A percentile compares a stretch with the other conserved stretches of the same genome.
These are phyloP conservation scores for Gnathonemus longibarbis DNA, from an alignment of 2,113 vertebrate genomes.

Conservation along the genomic window DNA sequence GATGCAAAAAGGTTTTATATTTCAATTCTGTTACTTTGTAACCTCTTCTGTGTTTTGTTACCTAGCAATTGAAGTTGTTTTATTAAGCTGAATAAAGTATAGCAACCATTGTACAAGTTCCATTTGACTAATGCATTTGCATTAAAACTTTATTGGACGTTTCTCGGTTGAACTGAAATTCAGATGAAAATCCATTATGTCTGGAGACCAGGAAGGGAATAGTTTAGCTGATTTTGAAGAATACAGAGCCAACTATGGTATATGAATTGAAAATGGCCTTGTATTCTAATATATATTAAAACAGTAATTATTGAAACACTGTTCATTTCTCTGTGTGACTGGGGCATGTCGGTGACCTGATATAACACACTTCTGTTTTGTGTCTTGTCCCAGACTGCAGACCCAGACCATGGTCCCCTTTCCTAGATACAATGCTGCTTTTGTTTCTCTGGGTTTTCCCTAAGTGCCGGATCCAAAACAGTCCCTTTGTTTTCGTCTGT, in stretches of 20 bases:
- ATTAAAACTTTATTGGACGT: not conserved
- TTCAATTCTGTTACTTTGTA: not conserved
- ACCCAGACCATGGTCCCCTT: not conserved
- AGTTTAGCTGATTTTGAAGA: not conserved
- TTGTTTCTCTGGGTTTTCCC: not conserved
- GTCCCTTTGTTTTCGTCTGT: not conserved
- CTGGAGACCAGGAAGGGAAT: not conserved
- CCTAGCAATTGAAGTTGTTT: not conserved
- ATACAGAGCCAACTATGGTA: not conserved
- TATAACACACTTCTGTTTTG: not conserved
- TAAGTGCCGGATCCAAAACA: not conserved
- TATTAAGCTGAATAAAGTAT: conserved; percentile 7
- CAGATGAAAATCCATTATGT: not conserved
- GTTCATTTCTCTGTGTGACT: not conserved
- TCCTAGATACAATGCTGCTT: not conserved
- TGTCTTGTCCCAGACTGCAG: not conserved
- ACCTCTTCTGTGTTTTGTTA: conserved; percentile 4
- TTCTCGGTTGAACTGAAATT: not conserved
- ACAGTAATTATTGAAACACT: not conserved
- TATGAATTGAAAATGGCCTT: not conserved
- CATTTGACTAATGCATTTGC: not conserved
- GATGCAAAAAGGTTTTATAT: not conserved
- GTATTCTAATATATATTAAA: not conserved
- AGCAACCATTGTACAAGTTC: not conserved
- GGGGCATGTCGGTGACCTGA: not conserved